Evolutionary conservation across 2,113 vertebrate genomes (phyloP), one percentile per base, ranked within the genome.

Genomic region (Psittacara wagleri): DNA sequence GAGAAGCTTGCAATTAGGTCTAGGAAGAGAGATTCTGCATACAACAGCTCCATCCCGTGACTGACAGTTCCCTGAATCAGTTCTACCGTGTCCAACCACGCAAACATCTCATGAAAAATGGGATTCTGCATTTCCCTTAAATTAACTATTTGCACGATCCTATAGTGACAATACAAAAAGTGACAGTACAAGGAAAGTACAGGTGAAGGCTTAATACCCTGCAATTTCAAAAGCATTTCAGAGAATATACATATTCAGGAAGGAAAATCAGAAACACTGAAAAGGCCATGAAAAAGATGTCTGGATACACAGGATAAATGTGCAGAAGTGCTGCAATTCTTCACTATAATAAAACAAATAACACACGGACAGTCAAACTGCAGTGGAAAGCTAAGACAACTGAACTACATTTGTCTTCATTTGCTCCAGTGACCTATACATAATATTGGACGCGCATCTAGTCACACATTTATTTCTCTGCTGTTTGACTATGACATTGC

Each of bases 401-500:
- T 67, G 54, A 92, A 88, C 78, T 84, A 57, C 76, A 93, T 96
- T 97, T 94, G 90, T 95, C 84, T 97, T 96, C 77, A 93, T 97
- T 94, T 92, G 67, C 82, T 96, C 77, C 87, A 74, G 82, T 97
- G 95, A 91, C 88, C 81, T 85, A 81, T 86, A 79, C 35, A 46
- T 86, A 94, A 94, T 68, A 81, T 80, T 86, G 95, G 90, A 95
- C 79, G 75, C 51, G 76, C 46, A 87, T 66, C 67, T 90, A 90
- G 79, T 88, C 83, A 85, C 70, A 80, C 52, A 80, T 93, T 92
- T 94, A 54, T 89, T 70, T 93, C 94, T 78, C 79, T 79, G 44
- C 29, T 27, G 37, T 51, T 80, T 90, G 52, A 85, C 91, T 80
- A 17, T 84, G 74, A 83, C 51, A 86, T 19, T 61, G 28, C 49